Conservation (phyloP, 2,797 vertebrate species). For the Anguilla anguilla region DNA sequence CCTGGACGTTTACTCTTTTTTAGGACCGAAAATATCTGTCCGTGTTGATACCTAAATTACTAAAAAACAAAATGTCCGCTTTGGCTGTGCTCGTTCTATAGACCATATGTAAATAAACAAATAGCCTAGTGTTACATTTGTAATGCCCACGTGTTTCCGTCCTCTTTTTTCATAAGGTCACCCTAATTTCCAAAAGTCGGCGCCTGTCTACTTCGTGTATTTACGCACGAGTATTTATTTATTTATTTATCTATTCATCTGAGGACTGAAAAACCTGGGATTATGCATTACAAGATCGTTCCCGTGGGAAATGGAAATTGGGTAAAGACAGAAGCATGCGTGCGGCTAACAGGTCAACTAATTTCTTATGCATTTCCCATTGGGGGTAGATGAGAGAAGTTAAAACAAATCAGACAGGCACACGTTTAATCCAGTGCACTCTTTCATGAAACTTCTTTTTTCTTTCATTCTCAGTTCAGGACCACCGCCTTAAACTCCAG, state of each 20-base stretch:
- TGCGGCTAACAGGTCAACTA: background rate
- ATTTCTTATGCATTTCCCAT: background rate
- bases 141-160: too few species aligned
- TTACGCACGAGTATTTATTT: background rate
- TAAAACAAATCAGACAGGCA: background rate
- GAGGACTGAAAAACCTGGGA: background rate
- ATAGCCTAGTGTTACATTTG: background rate
- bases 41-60: background rate
- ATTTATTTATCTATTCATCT: background rate
- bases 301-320: background rate
- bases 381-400: background rate
- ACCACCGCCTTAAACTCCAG: background rate
- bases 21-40: background rate
- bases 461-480: constrained; percentile 12
- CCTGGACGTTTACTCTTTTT: background rate
- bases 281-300: background rate
- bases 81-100: background rate
- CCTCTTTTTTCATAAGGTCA: too few species aligned
- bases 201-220: background rate
- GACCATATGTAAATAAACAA: background rate
- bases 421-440: background rate
- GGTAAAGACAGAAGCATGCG: background rate
- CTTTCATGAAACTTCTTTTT: background rate
- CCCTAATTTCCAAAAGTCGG: background rate
- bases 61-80: too few species aligned